Conservation (phyloP, 2,113 vertebrate genomes). For the Mormyrus lacerda region DNA sequence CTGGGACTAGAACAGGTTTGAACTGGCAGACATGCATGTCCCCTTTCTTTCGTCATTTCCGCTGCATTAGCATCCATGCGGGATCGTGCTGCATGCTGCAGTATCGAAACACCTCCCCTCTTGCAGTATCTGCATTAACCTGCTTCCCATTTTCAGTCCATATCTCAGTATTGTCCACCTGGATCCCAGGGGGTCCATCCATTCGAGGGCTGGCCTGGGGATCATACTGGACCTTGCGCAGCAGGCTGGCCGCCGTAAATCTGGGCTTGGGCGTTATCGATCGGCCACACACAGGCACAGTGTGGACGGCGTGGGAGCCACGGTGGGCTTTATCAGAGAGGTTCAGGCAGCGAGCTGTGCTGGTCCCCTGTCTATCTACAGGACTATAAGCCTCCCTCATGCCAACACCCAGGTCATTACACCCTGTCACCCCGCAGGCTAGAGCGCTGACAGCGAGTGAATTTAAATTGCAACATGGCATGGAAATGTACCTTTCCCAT, state of each 20-base stretch:
- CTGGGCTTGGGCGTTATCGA: background rate
- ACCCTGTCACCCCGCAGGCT: background rate
- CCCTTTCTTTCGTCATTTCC: background rate
- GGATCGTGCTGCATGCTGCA: background rate
- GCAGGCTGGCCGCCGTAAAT: background rate
- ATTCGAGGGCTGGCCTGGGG: background rate
- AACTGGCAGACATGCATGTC: background rate
- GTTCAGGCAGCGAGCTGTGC: background rate
- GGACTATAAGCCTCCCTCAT: background rate
- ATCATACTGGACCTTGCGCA: background rate
- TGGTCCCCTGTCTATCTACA: background rate
- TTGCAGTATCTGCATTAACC: background rate
- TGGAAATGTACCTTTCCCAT: background rate
- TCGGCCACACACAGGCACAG: background rate
- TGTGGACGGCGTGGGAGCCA: background rate
- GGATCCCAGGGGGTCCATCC: background rate
- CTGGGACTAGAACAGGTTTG: background rate
- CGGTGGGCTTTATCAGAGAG: background rate
- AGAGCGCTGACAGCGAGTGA: background rate
- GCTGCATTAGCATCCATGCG: background rate
- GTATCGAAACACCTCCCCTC: background rate
- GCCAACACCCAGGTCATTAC: background rate
- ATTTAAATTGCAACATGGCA: background rate
- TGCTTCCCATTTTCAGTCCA: background rate
- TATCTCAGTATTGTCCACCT: background rate